Percentiles rank a stretch among this genome's conserved stretches.
Evolutionary conservation across 2,797 vertebrate genomes (phyloP).

Genomic region (Acipenser transmontanus): DNA sequence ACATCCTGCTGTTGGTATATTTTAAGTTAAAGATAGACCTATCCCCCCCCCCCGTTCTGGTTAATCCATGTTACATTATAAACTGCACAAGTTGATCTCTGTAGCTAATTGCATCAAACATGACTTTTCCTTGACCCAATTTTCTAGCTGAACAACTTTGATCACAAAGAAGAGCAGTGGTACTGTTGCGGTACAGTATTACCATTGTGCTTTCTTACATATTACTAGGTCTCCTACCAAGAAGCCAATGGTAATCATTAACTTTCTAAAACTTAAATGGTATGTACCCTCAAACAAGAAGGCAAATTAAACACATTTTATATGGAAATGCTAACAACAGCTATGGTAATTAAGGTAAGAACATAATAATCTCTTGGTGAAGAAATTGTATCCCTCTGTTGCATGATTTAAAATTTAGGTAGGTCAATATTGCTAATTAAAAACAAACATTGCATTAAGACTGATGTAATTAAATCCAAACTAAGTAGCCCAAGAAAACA

Average conservation of each 20-base stretch:
- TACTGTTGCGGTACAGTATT: slow-evolving; percentile 67
- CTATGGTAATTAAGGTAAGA: too few species aligned
- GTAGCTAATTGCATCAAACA: slow-evolving; percentile 68
- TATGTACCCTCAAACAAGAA: too few species aligned
- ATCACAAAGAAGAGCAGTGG: slow-evolving; percentile 57
- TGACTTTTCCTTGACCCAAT: slow-evolving; percentile 68
- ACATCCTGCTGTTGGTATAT: not conserved
- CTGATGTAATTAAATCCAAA: too few species aligned
- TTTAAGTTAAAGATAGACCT: slow-evolving; percentile 38
- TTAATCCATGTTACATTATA: slow-evolving; percentile 64
- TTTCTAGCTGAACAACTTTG: slow-evolving; percentile 24
- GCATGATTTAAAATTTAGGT: too few species aligned
- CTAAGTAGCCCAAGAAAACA: too few species aligned
- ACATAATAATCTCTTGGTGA: too few species aligned
- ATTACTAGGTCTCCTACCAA: slow-evolving; percentile 43
- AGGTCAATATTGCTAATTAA: too few species aligned
- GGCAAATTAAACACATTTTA: too few species aligned
- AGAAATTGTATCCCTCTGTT: too few species aligned
- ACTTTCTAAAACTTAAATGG: slow-evolving; percentile 34
- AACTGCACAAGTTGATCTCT: slow-evolving; percentile 49
- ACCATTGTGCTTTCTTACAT: slow-evolving; percentile 68
- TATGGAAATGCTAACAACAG: too few species aligned
- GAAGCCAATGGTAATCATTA: slow-evolving; percentile 56
- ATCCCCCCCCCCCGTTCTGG: slow-evolving; percentile 54
- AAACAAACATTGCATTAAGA: too few species aligned